phyloP scores from a whole-genome alignment of 2,888 invertebrate species.

The Fragum sueziense region DNA sequence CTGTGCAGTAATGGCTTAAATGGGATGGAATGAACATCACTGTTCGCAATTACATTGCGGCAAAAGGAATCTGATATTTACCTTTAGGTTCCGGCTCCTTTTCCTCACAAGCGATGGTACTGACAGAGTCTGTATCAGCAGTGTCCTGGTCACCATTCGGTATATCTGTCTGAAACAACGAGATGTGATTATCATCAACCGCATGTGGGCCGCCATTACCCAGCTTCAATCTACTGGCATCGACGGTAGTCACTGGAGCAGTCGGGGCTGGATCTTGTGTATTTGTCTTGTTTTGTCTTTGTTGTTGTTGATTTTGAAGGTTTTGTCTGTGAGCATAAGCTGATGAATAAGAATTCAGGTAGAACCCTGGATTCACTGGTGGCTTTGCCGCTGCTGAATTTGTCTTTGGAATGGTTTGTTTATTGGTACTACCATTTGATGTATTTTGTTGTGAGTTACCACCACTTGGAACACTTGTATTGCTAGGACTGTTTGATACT shows the following conservation, averaged over 20 bases:
- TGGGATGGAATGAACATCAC: too few species aligned
- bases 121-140: slow-evolving; percentile 54
- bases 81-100: slow-evolving; percentile 54
- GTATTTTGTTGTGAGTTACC: slow-evolving; percentile 15
- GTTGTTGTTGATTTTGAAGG: slow-evolving; percentile 17
- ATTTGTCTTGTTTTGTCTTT: slow-evolving; percentile 4
- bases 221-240: slow-evolving; percentile 25
- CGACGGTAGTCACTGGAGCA: background rate
- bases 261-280: background rate
- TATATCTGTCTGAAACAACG: slow-evolving; percentile 28
- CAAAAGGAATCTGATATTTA: too few species aligned
- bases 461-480: slow-evolving; percentile 9
- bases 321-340: slow-evolving; percentile 36
- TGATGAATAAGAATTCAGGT: slow-evolving; percentile 48
- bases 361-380: slow-evolving; percentile 34
- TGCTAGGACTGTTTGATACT: slow-evolving; percentile 13
- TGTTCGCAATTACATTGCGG: too few species aligned
- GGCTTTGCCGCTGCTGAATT: slow-evolving; percentile 20
- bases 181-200: background rate
- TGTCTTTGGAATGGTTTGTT: background rate
- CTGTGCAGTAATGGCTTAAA: too few species aligned
- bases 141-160: slow-evolving; percentile 32
- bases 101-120: slow-evolving; percentile 59
- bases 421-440: slow-evolving; percentile 20
- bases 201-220: background rate